Evolutionary conservation across 1,140 invertebrate genomes (phyloP).

Genomic region (Bombus vancouverensis): DNA sequence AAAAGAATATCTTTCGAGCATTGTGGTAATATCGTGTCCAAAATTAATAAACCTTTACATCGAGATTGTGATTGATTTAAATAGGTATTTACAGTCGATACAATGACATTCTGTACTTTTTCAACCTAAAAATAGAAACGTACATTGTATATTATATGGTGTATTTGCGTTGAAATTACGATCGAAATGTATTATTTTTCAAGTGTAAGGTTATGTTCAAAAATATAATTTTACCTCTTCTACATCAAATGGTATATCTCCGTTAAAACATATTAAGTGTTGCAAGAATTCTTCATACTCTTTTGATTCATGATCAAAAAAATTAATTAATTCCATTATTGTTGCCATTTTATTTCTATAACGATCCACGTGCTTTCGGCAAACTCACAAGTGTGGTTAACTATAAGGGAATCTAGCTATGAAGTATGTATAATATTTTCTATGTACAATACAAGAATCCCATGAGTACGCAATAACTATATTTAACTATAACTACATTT

Average conservation of each 20-base stretch:
- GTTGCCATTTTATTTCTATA: conserved; percentile 52
- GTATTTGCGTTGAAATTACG: background rate
- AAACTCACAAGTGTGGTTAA: background rate
- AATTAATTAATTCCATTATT: conserved; percentile 59
- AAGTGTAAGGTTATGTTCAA: background rate
- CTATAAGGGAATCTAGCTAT: background rate
- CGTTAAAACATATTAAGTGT: conserved; percentile 54
- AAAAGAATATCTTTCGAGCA: conserved; percentile 66
- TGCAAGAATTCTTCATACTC: conserved; percentile 59
- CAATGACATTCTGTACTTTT: conserved; percentile 51
- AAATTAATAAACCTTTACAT: conserved; percentile 58
- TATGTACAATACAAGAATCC: too few relatives aligned
- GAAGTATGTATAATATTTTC: background rate
- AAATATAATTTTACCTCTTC: conserved; percentile 63
- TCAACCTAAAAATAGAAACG: conserved; percentile 57
- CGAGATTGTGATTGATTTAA: conserved; percentile 65
- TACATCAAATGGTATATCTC: conserved; percentile 63
- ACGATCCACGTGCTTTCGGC: background rate
- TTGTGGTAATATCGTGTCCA: conserved; percentile 56
- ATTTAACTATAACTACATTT: too few relatives aligned
- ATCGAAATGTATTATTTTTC: background rate
- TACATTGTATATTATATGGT: background rate
- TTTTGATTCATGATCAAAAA: conserved; percentile 51
- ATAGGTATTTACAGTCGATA: conserved; percentile 63
- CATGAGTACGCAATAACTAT: too few relatives aligned